Percentiles rank a stretch among this genome's conserved stretches.
phyloP scores from a whole-genome alignment of 2,888 invertebrate genomes.

The Gymnocheta viridis region DNA sequence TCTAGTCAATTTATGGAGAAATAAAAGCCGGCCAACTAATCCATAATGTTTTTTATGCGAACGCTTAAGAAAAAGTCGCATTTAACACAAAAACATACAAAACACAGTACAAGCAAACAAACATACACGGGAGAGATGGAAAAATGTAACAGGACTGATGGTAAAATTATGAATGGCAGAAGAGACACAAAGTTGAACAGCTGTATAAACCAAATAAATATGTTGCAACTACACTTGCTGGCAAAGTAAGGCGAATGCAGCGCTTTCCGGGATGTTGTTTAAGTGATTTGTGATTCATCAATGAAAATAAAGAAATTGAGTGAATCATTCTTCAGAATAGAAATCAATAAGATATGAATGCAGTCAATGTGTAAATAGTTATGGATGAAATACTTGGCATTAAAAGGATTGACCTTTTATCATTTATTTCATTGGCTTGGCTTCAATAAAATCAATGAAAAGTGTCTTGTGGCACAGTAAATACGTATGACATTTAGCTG shows the following conservation, averaged over 20 bases:
- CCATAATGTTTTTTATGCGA: background rate
- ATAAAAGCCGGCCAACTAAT: conserved; percentile 5
- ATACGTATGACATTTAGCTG: too few relatives aligned
- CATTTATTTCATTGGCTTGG: too few relatives aligned
- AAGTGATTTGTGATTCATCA: background rate
- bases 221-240: background rate
- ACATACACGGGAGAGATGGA: background rate
- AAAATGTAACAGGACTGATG: conserved; percentile 14
- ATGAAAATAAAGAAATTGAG: background rate
- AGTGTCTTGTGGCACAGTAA: too few relatives aligned
- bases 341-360: background rate
- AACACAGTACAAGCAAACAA: background rate
- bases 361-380: too few relatives aligned
- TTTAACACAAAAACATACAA: background rate
- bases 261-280: background rate
- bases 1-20: conserved; percentile 28
- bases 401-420: too few relatives aligned
- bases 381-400: too few relatives aligned
- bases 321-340: background rate
- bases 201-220: conserved; percentile 31
- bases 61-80: conserved; percentile 39
- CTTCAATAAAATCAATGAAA: too few relatives aligned
- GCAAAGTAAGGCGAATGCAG: background rate
- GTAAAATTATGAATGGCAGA: conserved; percentile 40
- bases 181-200: conserved; percentile 45